A percentile compares a stretch with the other conserved stretches of the same genome.
Evolutionary conservation across 30 jellyfish, hydroid and myxozoan species (phyloP).

Genomic region (Pelagia noctiluca): DNA sequence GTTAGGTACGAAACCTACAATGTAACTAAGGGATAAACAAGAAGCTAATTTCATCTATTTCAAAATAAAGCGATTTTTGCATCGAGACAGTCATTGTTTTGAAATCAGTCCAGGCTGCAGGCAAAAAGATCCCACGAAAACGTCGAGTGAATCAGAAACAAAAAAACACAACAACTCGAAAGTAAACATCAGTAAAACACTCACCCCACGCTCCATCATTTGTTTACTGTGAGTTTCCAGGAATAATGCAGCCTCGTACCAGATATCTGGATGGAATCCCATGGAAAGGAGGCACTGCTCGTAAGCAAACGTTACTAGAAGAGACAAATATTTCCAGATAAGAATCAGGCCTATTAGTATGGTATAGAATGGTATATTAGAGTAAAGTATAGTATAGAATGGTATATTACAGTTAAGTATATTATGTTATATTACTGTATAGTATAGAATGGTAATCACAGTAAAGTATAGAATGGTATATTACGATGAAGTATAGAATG

Average conservation of each 20-base stretch:
- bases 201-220: slow-evolving; percentile 92
- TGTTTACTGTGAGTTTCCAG: slow-evolving; percentile 89
- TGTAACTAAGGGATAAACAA: too few species aligned
- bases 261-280: slow-evolving; percentile 91
- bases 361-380: slow-evolving; percentile 10
- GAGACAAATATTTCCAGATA: neutral
- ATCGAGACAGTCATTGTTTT: too few species aligned
- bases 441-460: slow-evolving; percentile 28
- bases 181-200: neutral
- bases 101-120: too few species aligned
- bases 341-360: neutral
- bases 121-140: too few species aligned
- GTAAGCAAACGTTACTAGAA: slow-evolving; percentile 89
- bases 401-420: slow-evolving; percentile 19
- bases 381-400: slow-evolving; percentile 1
- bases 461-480: slow-evolving; percentile 39
- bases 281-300: slow-evolving; percentile 92
- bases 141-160: too few species aligned
- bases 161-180: too few species aligned
- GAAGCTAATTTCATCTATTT: too few species aligned
- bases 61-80: too few species aligned
- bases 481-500: slow-evolving; percentile 15
- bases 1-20: too few species aligned
- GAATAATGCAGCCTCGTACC: slow-evolving; percentile 99
- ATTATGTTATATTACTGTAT: slow-evolving; percentile 34